Evolutionary conservation across 2,888 invertebrate genomes (phyloP), one percentile per base, ranked within the genome.

Genomic region (Autographa gamma): DNA sequence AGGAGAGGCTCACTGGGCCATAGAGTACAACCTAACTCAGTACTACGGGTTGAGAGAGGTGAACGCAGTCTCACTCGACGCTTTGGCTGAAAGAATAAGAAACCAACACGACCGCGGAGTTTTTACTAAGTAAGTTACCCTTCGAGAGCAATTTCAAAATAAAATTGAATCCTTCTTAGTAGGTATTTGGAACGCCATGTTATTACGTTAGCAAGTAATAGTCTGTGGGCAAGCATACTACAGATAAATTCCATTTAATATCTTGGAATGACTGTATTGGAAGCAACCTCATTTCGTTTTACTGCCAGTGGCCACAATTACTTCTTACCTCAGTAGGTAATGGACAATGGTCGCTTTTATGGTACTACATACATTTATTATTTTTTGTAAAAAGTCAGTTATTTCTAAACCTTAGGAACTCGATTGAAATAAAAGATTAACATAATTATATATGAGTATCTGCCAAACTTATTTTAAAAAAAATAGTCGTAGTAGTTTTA

Each of bases 1-100:
- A 76, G 97, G 96, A n/a, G 97, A 97, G 74, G 97, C 97, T 18
- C 97, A 97, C 85, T 99, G 99, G 99, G 93, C 96, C 66, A 95
- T 97, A 63, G 98, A 98, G 90, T 99, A 99, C 94, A 98, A 98
- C 89, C 96, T 98, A 82, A 98, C 98, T 61, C 96, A 97, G 74
- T 98, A 98, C 93, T 98, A 98, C 90, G 97, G 97, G 19, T 96
- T 98, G 77, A 96, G 97, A 82, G 97, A 98, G 90, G 97, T 98
- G 82, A 97, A 97, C 74, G 97, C 98, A 16, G 94, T 96, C 65
- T 97, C 97, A 58, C 94, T 99, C 80, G 97, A 98, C 91, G 97
- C 97, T 84, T 96, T 98, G 82, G 98, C 98, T 11, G 97, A 98
- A 89, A 97, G 97, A 86, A 98, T 98, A 90, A 96, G 97, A 71